These are phyloP conservation scores for Penaeus chinensis DNA, from an alignment of 1,140 invertebrate species.

Conservation along the genomic window DNA sequence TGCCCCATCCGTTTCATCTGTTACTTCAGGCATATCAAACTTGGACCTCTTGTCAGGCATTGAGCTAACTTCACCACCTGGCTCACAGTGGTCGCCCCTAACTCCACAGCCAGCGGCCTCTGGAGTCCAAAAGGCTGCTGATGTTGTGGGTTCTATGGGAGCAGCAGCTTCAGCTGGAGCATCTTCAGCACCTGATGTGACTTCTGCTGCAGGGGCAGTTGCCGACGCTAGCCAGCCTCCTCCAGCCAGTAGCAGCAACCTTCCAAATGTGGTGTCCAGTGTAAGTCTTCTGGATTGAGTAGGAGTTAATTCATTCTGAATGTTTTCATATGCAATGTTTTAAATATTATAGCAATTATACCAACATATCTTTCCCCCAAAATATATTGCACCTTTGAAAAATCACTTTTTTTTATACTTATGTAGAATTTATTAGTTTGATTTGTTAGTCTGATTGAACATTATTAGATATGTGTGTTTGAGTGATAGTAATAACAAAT, in stretches of 20 bases:
- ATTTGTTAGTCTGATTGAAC: too few species aligned
- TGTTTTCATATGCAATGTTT: not conserved
- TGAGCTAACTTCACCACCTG: slow-evolving; percentile 74
- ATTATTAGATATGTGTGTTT: too few species aligned
- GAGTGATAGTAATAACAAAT: too few species aligned
- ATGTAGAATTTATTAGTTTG: too few species aligned
- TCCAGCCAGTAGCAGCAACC: slow-evolving; percentile 28
- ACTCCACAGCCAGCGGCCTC: slow-evolving; percentile 70
- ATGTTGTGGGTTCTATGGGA: not conserved
- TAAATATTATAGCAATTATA: not conserved
- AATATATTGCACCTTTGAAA: too few species aligned
- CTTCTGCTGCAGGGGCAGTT: slow-evolving; percentile 40
- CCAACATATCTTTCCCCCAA: too few species aligned
- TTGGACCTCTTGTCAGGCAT: slow-evolving; percentile 82
- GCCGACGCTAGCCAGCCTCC: slow-evolving; percentile 19
- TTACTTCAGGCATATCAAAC: slow-evolving; percentile 70
- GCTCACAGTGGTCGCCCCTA: slow-evolving; percentile 77
- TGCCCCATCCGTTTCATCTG: slow-evolving; percentile 25
- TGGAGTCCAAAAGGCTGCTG: slow-evolving; percentile 11
- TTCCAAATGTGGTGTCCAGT: slow-evolving; percentile 57
- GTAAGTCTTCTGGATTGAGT: slow-evolving; percentile 57
- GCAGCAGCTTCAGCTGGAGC: slow-evolving; percentile 18
- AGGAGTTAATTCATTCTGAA: not conserved
- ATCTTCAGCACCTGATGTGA: slow-evolving; percentile 37
- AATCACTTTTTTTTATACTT: too few species aligned